Conservation (phyloP, 2,888 invertebrate species). For the Parelbella ahira region DNA sequence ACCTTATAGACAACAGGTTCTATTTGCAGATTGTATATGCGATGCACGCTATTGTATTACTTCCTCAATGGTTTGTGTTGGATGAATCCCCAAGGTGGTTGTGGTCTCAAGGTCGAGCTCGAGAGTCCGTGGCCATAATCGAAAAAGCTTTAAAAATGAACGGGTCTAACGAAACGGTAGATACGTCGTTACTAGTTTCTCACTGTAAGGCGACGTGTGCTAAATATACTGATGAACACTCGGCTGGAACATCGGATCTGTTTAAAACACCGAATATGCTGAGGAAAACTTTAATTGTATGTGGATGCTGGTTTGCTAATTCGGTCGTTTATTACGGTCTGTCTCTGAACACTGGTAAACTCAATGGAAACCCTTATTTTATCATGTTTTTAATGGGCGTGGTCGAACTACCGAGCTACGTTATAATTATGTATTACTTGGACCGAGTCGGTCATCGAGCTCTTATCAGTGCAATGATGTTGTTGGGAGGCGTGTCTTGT, state of each 20-base stretch:
- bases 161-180: conserved; percentile 81
- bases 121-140: conserved; percentile 87
- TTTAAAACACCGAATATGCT: conserved; percentile 89
- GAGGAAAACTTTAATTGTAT: conserved; percentile 88
- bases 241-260: conserved; percentile 85
- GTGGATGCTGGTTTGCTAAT: conserved; percentile 92
- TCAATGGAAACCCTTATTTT: conserved; percentile 90
- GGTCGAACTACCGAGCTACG: conserved; percentile 90
- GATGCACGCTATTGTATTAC: conserved; percentile 84
- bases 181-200: conserved; percentile 83
- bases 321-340: conserved; percentile 92
- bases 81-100: conserved; percentile 95
- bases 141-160: conserved; percentile 87
- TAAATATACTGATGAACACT: conserved; percentile 64
- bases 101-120: conserved; percentile 89
- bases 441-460: conserved; percentile 88
- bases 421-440: conserved; percentile 86
- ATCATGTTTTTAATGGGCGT: conserved; percentile 88
- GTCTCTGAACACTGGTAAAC: conserved; percentile 88
- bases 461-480: conserved; percentile 88
- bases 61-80: conserved; percentile 91
- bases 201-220: conserved; percentile 79
- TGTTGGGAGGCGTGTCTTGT: conserved; percentile 89
- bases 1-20: conserved; percentile 86
- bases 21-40: conserved; percentile 89